Evolutionary conservation across 1,140 invertebrate genomes (phyloP), one percentile per base, ranked within the genome.

Genomic region (Drosophila arawakana): DNA sequence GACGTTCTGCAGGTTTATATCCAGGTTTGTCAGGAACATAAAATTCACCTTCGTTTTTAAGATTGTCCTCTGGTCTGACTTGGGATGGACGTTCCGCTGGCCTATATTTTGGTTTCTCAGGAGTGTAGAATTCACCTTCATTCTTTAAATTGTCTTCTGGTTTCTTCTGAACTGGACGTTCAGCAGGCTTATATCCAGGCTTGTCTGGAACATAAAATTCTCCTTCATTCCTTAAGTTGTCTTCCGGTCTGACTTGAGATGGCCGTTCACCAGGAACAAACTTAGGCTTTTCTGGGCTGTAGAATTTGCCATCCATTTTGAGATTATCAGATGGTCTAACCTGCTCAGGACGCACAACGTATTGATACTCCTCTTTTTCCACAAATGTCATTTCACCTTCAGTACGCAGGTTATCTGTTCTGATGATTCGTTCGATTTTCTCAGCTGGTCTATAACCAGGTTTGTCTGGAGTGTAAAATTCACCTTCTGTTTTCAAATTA

Each of bases 281-380:
- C 39, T 89, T 76, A 0, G 93, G 76, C 61, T 91, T 91, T 66
- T 94, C 76, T 54, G 93, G 90, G 59, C 91, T 92, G 73, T 94
- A 92, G 77, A 95, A 95, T 61, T 96, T 95, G 3, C 96, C 96
- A 93, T 96, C 95, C 54, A 95, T 92, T 86, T 49, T 61, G 11
- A 61, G 46, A 37, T 61, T 61, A 49, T 63, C 60, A 3, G 60
- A 52, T n/a, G 95, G 92, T 82, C 92, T 94, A 49, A 93, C 94
- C 18, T 94, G 94, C 30, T 93, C 91, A 46, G 94, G 93, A 75
- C 94, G 93, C 74, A 96, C 95, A 0, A 93, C 93, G 6, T 93
- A 93, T 59, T 75, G 60, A 80, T 91, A 94, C 82, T 88, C 68
- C 0, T 92, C 77, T 25, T 73, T 81, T 73, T 93, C 83, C 0